phyloP scores from a whole-genome alignment of 2,113 vertebrate species.

The Caracal caracal region DNA sequence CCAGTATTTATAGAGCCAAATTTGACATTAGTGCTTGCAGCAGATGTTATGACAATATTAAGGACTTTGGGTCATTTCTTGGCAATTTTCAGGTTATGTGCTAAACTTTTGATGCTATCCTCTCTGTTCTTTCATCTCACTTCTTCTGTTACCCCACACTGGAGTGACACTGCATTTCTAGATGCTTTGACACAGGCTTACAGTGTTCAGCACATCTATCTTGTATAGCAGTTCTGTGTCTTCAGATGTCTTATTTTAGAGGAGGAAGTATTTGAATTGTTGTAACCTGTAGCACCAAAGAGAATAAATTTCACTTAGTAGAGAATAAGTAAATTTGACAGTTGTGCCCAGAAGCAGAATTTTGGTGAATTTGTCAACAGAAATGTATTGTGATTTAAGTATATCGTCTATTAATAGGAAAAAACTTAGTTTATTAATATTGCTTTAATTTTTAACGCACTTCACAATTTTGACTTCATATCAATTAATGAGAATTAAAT shows the following conservation, averaged over 20 bases:
- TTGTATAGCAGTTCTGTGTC: not conserved
- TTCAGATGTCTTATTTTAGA: not conserved
- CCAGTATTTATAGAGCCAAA: not conserved
- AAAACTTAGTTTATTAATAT: not conserved
- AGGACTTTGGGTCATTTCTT: not conserved
- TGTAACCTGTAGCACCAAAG: not conserved
- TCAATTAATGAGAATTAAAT: not conserved
- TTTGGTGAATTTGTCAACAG: not conserved
- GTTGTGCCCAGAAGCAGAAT: not conserved
- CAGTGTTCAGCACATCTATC: not conserved
- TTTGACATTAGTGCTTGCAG: not conserved
- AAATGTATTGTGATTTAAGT: not conserved
- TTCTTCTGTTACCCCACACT: not conserved
- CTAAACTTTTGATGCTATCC: not conserved
- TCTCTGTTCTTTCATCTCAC: not conserved
- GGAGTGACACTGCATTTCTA: not conserved
- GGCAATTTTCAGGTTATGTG: not conserved
- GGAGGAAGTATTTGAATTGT: not conserved
- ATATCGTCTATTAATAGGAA: not conserved
- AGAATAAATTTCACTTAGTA: not conserved
- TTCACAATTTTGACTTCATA: not conserved
- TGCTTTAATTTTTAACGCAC: not conserved
- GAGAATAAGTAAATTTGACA: not conserved
- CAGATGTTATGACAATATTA: not conserved
- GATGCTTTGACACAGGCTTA: not conserved